Conservation (phyloP, 2,113 vertebrate genomes). For the Lepus europaeus region DNA sequence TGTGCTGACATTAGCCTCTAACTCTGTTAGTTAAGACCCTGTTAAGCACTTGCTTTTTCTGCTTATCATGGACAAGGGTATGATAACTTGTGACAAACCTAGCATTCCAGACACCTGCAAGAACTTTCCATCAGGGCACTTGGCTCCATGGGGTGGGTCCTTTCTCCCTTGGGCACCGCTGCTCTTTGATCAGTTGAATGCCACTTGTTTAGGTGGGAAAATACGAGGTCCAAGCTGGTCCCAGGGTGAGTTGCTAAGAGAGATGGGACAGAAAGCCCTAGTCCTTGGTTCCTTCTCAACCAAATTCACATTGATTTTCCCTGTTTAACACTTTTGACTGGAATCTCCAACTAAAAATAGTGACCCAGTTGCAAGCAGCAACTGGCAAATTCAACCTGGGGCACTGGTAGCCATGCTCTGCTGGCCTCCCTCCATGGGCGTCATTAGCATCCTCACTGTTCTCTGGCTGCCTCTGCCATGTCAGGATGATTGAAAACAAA, state of each 20-base stretch:
- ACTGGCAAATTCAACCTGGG: slow-evolving; percentile 41
- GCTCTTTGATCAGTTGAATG: background rate
- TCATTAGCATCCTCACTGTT: slow-evolving; percentile 62
- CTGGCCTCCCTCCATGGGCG: background rate
- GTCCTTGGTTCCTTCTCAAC: background rate
- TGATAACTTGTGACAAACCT: background rate
- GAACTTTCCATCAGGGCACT: background rate
- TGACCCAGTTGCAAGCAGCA: slow-evolving; percentile 65
- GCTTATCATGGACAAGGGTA: background rate
- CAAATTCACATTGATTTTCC: slow-evolving; percentile 54
- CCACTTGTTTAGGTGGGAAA: background rate
- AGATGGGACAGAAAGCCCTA: background rate
- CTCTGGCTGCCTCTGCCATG: slow-evolving; percentile 53
- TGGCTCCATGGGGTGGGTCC: background rate
- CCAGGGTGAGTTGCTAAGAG: background rate
- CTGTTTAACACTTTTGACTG: slow-evolving; percentile 65
- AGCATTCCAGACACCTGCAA: background rate
- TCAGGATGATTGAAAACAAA: slow-evolving; percentile 77
- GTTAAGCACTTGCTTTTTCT: background rate
- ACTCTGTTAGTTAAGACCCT: background rate
- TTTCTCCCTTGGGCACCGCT: background rate
- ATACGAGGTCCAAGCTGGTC: background rate
- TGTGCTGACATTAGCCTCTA: background rate
- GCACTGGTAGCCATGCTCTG: slow-evolving; percentile 19
- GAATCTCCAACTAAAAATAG: slow-evolving; percentile 77